Evolutionary conservation across 2,113 vertebrate species (phyloP), one percentile per base, ranked within the genome.

Genomic region (Muntiacus muntjak): DNA sequence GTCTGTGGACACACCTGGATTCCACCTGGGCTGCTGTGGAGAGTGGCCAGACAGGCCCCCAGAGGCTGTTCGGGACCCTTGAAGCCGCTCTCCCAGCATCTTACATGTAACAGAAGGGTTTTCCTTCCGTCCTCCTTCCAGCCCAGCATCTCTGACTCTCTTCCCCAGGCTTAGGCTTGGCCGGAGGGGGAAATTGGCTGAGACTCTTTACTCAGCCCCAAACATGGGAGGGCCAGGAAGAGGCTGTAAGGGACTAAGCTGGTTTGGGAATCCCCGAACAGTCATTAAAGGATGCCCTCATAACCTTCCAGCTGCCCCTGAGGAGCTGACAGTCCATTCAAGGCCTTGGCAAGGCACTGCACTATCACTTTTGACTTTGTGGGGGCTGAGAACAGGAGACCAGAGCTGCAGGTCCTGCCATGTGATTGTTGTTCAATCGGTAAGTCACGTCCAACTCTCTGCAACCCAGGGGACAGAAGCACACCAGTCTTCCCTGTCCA

Each of bases 221-320:
- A 1, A 12, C 43, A 12, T 4, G 28, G 16, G 55, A 45, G 74
- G 40, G n/a, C n/a, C 9, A 1, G 58, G 23, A 50, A 10, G n/a
- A 12, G 45, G 1, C 3, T 7, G 3, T 23, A 25, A 36, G 25
- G 55, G 26, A 33, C 50, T 0, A 0, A 7, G 33, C 0, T 0
- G n/a, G 30, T 11, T 82, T n/a, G 55, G 52, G 45, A 54, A 36
- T 16, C 36, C 0, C 7, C 1, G 26, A 14, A 33, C 5, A 12
- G 28, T 26, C 14, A 6, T 8, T 21, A 1, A 6, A 43, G 2
- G n/a, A 13, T 15, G 7, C 6, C 21, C n/a, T 19, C 1, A 4
- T 13, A 12, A 36, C 50, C 82, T 90, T 91, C 33, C n/a, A 13
- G 91, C 28, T 7, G 28, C n/a, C n/a, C 0, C 60, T 0, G 10